These are phyloP conservation scores for Caenorhabditis afra DNA, from an alignment of 2,888 invertebrate species.

Conservation along the genomic window DNA sequence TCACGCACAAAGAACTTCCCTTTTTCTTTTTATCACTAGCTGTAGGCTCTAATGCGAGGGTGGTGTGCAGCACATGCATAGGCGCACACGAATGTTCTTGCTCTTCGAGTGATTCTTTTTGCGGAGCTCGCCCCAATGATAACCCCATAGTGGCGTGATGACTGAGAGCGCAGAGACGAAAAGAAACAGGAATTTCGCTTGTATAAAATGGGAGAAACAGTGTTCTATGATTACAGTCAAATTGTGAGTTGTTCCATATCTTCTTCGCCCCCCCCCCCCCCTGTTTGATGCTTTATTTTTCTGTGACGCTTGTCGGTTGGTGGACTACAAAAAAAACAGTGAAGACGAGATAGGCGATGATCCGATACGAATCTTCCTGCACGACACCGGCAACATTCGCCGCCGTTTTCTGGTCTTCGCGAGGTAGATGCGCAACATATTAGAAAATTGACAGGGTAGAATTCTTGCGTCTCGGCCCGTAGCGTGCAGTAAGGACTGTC, in stretches of 20 bases:
- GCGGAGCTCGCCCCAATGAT: slow-evolving; percentile 20
- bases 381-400: slow-evolving; percentile 12
- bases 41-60: background rate
- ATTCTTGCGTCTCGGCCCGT: slow-evolving; percentile 37
- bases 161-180: slow-evolving; percentile 43
- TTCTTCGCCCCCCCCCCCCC: background rate
- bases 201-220: slow-evolving; percentile 38
- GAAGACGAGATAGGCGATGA: slow-evolving; percentile 12
- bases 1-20: slow-evolving; percentile 52
- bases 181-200: slow-evolving; percentile 30
- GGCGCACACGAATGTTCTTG: slow-evolving; percentile 44
- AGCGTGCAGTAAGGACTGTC: slow-evolving; percentile 35
- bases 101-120: slow-evolving; percentile 52
- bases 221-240: slow-evolving; percentile 1
- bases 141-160: slow-evolving; percentile 55
- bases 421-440: slow-evolving; percentile 21
- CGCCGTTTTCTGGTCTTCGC: slow-evolving; percentile 9
- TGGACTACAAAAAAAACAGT: slow-evolving; percentile 28
- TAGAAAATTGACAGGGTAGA: background rate
- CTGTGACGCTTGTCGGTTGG: background rate
- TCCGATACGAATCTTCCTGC: slow-evolving; percentile 42
- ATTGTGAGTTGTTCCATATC: background rate
- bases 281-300: background rate
- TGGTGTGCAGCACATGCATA: slow-evolving; percentile 37
- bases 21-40: slow-evolving; percentile 6